phyloP scores from a whole-genome alignment of 2,113 vertebrate genomes.

The Xiphophorus couchianus region DNA sequence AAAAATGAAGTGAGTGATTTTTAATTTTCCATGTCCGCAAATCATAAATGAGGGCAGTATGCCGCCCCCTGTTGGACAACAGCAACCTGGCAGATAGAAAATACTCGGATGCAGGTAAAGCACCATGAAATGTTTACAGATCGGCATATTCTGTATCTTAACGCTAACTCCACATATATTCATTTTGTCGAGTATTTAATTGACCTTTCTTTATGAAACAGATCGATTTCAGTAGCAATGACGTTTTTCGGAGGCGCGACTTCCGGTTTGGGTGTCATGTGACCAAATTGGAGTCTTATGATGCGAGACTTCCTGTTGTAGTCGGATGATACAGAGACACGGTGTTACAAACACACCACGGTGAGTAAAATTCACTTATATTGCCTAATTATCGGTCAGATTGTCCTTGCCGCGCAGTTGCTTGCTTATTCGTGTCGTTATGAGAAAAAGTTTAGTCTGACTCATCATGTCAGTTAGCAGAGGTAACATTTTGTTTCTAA shows the following conservation, averaged over 20 bases:
- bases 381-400: neutral
- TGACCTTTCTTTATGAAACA: neutral
- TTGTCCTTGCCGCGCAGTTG: too few relatives aligned
- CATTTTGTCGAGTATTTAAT: neutral
- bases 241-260: slow-evolving; percentile 38
- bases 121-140: neutral
- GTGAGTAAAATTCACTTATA: neutral
- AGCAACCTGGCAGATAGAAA: neutral
- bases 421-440: too few relatives aligned
- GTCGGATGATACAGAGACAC: neutral
- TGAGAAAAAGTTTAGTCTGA: too few relatives aligned
- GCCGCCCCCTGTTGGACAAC: neutral
- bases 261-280: slow-evolving; percentile 62
- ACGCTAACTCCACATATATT: neutral
- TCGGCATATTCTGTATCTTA: neutral
- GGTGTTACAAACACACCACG: neutral
- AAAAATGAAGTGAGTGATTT: too few relatives aligned
- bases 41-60: neutral
- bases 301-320: slow-evolving; percentile 1
- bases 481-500: too few relatives aligned
- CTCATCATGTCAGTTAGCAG: too few relatives aligned
- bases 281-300: slow-evolving; percentile 65
- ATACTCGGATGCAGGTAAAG: neutral
- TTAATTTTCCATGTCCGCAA: neutral
- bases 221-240: neutral